A percentile compares a stretch with the other conserved stretches of the same genome.
These are phyloP conservation scores for Genyomyrus donnyi DNA, from an alignment of 2,113 vertebrate genomes.

Conservation along the genomic window DNA sequence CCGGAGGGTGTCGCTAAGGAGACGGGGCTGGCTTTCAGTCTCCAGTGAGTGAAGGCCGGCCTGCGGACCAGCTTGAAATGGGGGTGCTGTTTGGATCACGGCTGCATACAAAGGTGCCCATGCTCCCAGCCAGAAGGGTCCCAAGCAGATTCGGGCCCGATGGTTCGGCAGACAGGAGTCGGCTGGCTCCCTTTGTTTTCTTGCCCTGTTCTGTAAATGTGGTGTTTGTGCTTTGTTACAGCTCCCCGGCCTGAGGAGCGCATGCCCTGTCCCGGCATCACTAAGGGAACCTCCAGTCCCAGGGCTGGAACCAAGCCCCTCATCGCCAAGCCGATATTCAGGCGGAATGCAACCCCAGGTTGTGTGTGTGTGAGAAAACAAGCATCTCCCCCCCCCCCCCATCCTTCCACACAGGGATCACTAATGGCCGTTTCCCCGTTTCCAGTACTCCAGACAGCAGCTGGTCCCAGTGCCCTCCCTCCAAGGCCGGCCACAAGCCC, in stretches of 20 bases:
- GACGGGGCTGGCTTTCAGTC: not conserved
- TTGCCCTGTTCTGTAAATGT: not conserved
- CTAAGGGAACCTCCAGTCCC: not conserved
- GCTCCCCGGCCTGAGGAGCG: not conserved
- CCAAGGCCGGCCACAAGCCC: constrained; percentile 24
- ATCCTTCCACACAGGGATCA: not conserved
- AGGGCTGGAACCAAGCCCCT: not conserved
- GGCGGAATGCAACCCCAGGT: not conserved
- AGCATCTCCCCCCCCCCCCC: too few relatives aligned
- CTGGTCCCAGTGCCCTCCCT: constrained; percentile 18
- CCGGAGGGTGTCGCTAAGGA: not conserved
- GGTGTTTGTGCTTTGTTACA: not conserved
- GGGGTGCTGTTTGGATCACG: not conserved
- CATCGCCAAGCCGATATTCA: not conserved
- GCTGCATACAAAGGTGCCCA: not conserved
- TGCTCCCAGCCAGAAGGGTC: not conserved
- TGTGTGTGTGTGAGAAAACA: not conserved
- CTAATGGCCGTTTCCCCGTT: not conserved
- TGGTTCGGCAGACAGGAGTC: not conserved
- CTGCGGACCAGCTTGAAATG: not conserved
- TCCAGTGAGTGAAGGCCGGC: not conserved
- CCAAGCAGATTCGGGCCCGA: not conserved
- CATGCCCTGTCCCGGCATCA: not conserved
- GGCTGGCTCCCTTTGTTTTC: not conserved
- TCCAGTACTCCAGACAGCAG: constrained; percentile 40